Evolutionary conservation across 2,888 invertebrate species (phyloP).

Genomic region (Hydraecia micacea): DNA sequence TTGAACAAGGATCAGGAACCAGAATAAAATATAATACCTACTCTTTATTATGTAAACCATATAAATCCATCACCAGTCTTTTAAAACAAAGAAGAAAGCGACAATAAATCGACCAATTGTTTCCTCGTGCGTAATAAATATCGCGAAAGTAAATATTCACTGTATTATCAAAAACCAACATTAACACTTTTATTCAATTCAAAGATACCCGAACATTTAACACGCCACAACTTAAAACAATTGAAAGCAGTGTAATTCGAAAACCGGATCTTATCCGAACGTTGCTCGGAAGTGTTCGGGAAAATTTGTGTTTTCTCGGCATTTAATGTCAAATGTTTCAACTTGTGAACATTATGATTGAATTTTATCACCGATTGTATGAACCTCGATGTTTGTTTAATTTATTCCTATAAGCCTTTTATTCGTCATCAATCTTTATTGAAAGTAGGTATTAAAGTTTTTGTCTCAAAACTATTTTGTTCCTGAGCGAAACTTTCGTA

Average conservation of each 20-base stretch:
- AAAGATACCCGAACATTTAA: not conserved
- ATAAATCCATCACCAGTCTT: no score
- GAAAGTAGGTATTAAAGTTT: not conserved
- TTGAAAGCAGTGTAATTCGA: conserved; percentile 4
- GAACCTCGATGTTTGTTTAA: conserved; percentile 15
- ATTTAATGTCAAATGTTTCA: conserved; percentile 41
- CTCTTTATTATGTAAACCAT: no score
- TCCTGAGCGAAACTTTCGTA: conserved; percentile 16
- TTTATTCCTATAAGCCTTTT: conserved; percentile 7
- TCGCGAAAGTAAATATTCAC: not conserved
- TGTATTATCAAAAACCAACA: not conserved
- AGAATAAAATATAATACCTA: no score
- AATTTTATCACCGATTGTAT: conserved; percentile 20
- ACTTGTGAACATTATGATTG: conserved; percentile 28
- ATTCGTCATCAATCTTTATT: conserved; percentile 28
- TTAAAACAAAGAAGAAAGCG: not conserved
- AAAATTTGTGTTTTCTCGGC: conserved; percentile 12
- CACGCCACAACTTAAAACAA: conserved; percentile 20
- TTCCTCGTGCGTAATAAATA: not conserved
- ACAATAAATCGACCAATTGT: not conserved
- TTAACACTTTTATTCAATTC: conserved; percentile 2
- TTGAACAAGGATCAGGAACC: not conserved
- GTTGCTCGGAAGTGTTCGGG: conserved; percentile 23
- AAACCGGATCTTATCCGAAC: conserved; percentile 4
- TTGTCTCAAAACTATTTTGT: conserved; percentile 42